Conservation (phyloP, 2,888 invertebrate genomes). For the Lithophane socia region DNA sequence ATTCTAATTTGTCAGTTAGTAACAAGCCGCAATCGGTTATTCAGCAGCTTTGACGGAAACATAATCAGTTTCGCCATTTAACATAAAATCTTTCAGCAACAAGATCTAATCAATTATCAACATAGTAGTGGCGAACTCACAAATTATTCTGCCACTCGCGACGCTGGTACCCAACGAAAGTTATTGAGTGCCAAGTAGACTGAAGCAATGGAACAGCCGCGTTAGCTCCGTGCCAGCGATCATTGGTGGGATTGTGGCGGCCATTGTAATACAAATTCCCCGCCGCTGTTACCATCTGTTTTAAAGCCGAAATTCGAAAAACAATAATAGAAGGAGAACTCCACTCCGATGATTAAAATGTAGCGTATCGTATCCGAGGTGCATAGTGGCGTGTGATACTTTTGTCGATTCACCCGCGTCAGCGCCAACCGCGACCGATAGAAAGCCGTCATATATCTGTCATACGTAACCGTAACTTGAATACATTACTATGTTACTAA, state of each 20-base stretch:
- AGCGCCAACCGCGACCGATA: conserved; percentile 28
- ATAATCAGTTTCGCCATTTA: conserved; percentile 34
- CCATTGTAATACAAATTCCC: conserved; percentile 86
- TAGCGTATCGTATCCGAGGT: conserved; percentile 50
- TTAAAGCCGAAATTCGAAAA: conserved; percentile 80
- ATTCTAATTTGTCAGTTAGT: conserved; percentile 35
- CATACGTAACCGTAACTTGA: conserved; percentile 46
- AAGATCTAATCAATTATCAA: conserved; percentile 64
- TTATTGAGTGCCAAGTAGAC: conserved; percentile 88
- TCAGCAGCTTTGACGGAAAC: conserved; percentile 39
- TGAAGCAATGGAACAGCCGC: conserved; percentile 86
- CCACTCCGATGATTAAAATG: conserved; percentile 70
- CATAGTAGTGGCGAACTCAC: conserved; percentile 72
- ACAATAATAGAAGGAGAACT: conserved; percentile 75
- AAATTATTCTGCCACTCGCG: conserved; percentile 82
- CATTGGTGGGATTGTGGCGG: conserved; percentile 79
- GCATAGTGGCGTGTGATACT: conserved; percentile 64
- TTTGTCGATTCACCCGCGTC: conserved; percentile 37
- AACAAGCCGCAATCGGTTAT: conserved; percentile 25
- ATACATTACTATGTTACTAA: conserved; percentile 57
- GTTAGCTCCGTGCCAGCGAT: conserved; percentile 83
- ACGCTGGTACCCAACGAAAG: conserved; percentile 76
- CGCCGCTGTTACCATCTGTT: conserved; percentile 85
- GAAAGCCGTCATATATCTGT: conserved; percentile 54
- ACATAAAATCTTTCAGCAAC: conserved; percentile 40